Evolutionary conservation across 2,113 vertebrate genomes (phyloP).

Genomic region (Oncorhynchus kisutch): DNA sequence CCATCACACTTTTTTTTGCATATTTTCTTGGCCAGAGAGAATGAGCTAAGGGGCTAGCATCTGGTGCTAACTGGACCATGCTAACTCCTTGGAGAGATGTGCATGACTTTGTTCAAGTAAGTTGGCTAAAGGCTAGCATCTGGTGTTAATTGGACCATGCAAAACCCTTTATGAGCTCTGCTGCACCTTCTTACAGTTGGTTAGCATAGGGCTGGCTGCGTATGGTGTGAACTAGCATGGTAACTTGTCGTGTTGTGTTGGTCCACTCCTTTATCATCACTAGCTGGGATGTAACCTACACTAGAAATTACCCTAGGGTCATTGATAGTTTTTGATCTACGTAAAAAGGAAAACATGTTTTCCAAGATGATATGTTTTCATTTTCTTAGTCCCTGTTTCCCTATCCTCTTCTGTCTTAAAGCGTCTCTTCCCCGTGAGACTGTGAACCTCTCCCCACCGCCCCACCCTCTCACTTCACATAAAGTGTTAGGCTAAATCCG

Average conservation of each 20-base stretch:
- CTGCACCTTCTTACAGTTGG: slow-evolving; percentile 71
- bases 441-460: background rate
- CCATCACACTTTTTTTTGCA: slow-evolving; percentile 27
- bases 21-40: slow-evolving; percentile 63
- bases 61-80: slow-evolving; percentile 79
- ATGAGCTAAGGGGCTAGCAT: slow-evolving; percentile 67
- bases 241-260: slow-evolving; percentile 11
- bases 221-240: slow-evolving; percentile 44
- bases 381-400: no score
- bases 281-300: no score
- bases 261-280: no score
- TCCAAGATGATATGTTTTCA: no score
- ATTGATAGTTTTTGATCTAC: no score
- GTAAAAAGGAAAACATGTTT: no score
- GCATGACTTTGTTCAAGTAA: slow-evolving; percentile 54
- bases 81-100: slow-evolving; percentile 68
- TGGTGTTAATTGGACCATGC: slow-evolving; percentile 76
- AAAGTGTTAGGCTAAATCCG: background rate
- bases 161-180: slow-evolving; percentile 70
- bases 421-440: background rate
- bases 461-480: background rate
- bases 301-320: no score
- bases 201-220: slow-evolving; percentile 63
- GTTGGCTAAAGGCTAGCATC: slow-evolving; percentile 73
- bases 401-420: background rate